Percentiles rank a stretch among this genome's conserved stretches.
Conservation (phyloP, 92 coral and sea anemone species). For the Palythoa grandis region DNA sequence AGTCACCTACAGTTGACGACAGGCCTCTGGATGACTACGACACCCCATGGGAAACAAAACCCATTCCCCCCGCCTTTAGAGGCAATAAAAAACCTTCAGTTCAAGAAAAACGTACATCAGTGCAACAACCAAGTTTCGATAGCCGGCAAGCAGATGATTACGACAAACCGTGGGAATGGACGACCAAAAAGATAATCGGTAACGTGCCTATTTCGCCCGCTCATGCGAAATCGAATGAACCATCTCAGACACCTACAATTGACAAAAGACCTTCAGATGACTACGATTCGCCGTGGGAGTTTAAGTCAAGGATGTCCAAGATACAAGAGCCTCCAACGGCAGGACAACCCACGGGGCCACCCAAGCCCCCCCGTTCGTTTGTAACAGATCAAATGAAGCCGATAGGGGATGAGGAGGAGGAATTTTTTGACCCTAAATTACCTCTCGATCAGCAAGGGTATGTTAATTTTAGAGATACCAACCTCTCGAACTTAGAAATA, state of each 20-base stretch:
- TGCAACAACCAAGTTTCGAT: conserved; percentile 66
- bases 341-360: conserved; percentile 46
- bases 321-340: background rate
- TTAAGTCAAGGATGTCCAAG: conserved; percentile 56
- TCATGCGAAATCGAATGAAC: conserved; percentile 44
- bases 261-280: conserved; percentile 73
- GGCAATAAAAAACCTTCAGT: conserved; percentile 39
- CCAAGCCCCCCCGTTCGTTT: conserved; percentile 78
- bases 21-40: conserved; percentile 92
- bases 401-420: background rate
- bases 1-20: conserved; percentile 68
- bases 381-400: background rate
- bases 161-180: conserved; percentile 98
- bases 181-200: conserved; percentile 32
- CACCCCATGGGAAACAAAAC: conserved; percentile 91
- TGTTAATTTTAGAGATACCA: conserved; percentile 9
- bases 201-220: conserved; percentile 43
- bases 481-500: background rate
- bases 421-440: conserved; percentile 60
- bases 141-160: conserved; percentile 79
- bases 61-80: conserved; percentile 44
- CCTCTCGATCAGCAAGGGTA: conserved; percentile 92
- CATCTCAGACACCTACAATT: conserved; percentile 69
- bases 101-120: conserved; percentile 44
- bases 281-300: conserved; percentile 98